These are phyloP conservation scores for Drosophila anomalata DNA, from an alignment of 2,888 invertebrate species.

Conservation along the genomic window DNA sequence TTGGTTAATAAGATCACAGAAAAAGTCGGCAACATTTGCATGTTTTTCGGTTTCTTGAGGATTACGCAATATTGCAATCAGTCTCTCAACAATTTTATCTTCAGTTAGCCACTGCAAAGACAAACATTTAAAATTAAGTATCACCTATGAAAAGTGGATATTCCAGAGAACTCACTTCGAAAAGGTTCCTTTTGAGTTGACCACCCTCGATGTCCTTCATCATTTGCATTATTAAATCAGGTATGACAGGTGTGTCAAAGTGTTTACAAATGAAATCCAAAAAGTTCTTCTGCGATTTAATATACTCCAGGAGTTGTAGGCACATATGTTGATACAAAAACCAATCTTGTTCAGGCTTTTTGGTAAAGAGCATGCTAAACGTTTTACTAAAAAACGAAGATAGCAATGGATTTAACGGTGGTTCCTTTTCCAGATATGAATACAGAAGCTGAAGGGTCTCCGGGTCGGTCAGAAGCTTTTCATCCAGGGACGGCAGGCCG, in stretches of 20 bases:
- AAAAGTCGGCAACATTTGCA: slow-evolving; percentile 93
- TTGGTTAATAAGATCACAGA: slow-evolving; percentile 92
- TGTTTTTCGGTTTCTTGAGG: slow-evolving; percentile 90
- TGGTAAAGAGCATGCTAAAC: slow-evolving; percentile 93
- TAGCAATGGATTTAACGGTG: slow-evolving; percentile 95
- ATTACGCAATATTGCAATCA: slow-evolving; percentile 87
- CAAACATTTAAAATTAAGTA: slow-evolving; percentile 53
- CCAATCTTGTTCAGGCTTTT: slow-evolving; percentile 96
- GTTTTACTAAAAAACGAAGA: slow-evolving; percentile 98
- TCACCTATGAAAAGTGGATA: not conserved
- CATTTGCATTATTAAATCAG: slow-evolving; percentile 94
- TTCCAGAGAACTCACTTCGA: slow-evolving; percentile 86
- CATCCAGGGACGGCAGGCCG: slow-evolving; percentile 93
- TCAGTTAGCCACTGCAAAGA: slow-evolving; percentile 93
- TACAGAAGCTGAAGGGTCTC: slow-evolving; percentile 93
- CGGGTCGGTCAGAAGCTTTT: slow-evolving; percentile 92
- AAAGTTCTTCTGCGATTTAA: slow-evolving; percentile 94
- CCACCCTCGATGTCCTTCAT: slow-evolving; percentile 92
- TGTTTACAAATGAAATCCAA: slow-evolving; percentile 94
- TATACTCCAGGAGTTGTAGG: slow-evolving; percentile 95
- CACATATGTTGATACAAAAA: slow-evolving; percentile 96
- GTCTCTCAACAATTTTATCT: slow-evolving; percentile 92
- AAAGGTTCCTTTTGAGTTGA: slow-evolving; percentile 89
- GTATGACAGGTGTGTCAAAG: slow-evolving; percentile 96
- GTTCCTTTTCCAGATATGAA: slow-evolving; percentile 93